Evolutionary conservation across 1,140 invertebrate genomes (phyloP).

Genomic region (Drosophila punjabiensis): DNA sequence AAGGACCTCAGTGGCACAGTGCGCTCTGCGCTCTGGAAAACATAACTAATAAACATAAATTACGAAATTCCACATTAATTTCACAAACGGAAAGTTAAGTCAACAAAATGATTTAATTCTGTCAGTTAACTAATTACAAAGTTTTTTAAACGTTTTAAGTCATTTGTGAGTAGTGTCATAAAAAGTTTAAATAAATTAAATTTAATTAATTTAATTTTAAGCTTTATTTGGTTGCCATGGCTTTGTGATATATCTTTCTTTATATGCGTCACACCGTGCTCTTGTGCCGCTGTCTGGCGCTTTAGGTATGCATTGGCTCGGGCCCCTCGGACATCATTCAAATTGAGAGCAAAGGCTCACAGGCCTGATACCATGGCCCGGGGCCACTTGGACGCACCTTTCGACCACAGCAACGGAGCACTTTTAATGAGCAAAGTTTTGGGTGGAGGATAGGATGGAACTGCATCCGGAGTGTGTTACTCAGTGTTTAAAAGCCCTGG

Average conservation of each 20-base stretch:
- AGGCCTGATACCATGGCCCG: conserved; percentile 35
- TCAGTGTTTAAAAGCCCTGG: conserved; percentile 15
- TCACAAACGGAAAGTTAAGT: no score
- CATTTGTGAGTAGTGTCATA: not conserved
- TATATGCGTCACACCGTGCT: conserved; percentile 1
- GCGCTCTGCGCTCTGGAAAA: not conserved
- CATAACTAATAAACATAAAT: conserved; percentile 2
- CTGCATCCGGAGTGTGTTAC: conserved; percentile 22
- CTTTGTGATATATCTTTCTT: not conserved
- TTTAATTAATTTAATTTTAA: not conserved
- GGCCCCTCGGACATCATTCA: conserved; percentile 24
- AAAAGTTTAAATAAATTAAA: not conserved
- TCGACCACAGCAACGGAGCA: conserved; percentile 17
- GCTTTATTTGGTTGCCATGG: not conserved
- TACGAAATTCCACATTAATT: conserved; percentile 1
- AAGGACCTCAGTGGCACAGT: conserved; percentile 35
- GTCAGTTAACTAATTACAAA: not conserved
- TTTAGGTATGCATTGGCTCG: conserved; percentile 54
- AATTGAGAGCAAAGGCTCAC: conserved; percentile 62
- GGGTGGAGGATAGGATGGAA: conserved; percentile 31
- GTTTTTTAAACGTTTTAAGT: not conserved
- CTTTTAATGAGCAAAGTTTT: conserved; percentile 66
- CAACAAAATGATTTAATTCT: not conserved
- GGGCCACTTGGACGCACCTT: conserved; percentile 58
- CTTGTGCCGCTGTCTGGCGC: conserved; percentile 46